Evolutionary conservation across 1,140 invertebrate genomes (phyloP).

Genomic region (Brachionus plicatilis): DNA sequence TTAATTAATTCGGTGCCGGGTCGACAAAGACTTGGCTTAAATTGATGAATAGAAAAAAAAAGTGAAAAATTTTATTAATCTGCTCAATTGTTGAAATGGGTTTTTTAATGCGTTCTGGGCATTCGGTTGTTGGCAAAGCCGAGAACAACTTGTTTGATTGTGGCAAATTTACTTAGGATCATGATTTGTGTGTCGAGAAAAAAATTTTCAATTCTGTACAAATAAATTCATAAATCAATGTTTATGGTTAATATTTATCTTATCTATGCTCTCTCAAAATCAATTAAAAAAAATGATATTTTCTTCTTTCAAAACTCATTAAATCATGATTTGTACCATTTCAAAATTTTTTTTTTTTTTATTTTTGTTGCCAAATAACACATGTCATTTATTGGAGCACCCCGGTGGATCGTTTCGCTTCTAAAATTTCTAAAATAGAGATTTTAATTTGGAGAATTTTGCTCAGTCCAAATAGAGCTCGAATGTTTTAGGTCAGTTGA

Average conservation of each 20-base stretch:
- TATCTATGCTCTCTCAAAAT: not conserved
- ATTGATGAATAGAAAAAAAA: not conserved
- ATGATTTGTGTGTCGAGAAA: not conserved
- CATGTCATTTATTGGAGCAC: conserved; percentile 7
- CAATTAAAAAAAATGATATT: not conserved
- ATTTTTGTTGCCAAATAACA: not conserved
- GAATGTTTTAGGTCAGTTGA: conserved; percentile 13
- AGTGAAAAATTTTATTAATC: not conserved
- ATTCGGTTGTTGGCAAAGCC: not conserved
- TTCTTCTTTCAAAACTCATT: not conserved
- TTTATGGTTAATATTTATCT: not conserved
- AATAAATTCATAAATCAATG: not conserved
- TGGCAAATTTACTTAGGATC: not conserved
- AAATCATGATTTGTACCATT: not conserved
- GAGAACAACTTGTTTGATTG: not conserved
- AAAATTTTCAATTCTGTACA: not conserved
- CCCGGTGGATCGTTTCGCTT: not conserved
- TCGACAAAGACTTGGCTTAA: not conserved
- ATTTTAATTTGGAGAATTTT: not conserved
- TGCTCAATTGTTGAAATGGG: not conserved
- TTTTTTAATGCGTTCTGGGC: not conserved
- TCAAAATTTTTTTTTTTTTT: not conserved
- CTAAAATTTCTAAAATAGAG: not conserved
- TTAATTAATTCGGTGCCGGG: not conserved
- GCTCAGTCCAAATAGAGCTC: not conserved